Conservation (phyloP, 2,113 vertebrate genomes). For the Galeopterus variegatus region DNA sequence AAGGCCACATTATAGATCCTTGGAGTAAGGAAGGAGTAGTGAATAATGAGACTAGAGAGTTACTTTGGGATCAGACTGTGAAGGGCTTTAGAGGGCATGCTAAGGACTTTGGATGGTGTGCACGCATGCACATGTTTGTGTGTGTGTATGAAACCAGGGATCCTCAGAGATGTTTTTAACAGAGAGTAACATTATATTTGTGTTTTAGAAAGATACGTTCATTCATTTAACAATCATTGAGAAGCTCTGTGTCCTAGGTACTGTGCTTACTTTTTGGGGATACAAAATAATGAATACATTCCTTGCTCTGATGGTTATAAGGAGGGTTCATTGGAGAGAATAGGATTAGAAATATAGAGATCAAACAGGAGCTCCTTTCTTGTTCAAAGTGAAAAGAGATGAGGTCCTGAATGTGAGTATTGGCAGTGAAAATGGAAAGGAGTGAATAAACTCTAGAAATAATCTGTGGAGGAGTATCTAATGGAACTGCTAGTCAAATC, state of each 20-base stretch:
- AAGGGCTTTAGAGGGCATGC: neutral
- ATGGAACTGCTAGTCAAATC: neutral
- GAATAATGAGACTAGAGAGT: neutral
- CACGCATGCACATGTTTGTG: neutral
- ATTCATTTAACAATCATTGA: conserved; percentile 44
- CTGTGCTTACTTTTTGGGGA: neutral
- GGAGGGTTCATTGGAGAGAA: neutral
- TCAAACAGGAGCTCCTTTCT: neutral
- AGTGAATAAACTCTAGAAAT: neutral
- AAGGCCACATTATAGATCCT: neutral
- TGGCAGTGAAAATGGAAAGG: neutral
- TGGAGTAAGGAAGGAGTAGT: neutral
- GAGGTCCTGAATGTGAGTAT: neutral
- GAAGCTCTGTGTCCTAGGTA: neutral
- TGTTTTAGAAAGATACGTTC: neutral
- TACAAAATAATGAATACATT: neutral
- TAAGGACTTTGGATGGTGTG: neutral
- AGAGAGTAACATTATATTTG: neutral
- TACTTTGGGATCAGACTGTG: neutral
- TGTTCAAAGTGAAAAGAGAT: conserved; percentile 12
- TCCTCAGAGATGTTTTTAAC: neutral
- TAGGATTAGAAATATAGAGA: neutral
- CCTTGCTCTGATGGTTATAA: neutral
- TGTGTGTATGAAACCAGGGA: neutral
- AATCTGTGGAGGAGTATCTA: neutral